These are phyloP conservation scores for Lasioglossum lativentre DNA, from an alignment of 2,888 invertebrate genomes.

Conservation along the genomic window DNA sequence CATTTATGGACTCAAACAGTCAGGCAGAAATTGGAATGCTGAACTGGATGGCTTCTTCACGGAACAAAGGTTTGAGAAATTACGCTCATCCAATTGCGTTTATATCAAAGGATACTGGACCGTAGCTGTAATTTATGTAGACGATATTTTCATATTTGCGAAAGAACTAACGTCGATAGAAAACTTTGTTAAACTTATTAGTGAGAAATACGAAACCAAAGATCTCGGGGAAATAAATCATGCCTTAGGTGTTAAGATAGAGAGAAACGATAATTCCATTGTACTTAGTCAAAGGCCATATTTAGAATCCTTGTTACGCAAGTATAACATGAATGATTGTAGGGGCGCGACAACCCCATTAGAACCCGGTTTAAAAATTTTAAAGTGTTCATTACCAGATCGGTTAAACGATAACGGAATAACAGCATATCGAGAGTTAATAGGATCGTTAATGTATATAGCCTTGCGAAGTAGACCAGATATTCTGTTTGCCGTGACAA, in stretches of 20 bases:
- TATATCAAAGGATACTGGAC: constrained; percentile 13
- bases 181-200: not conserved
- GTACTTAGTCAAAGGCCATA: constrained; percentile 5
- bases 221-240: constrained; percentile 19
- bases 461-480: constrained; percentile 7
- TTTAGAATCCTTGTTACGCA: not conserved
- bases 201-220: constrained; percentile 14
- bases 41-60: constrained; percentile 7
- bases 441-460: constrained; percentile 8
- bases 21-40: constrained; percentile 28
- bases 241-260: constrained; percentile 16
- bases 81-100: constrained; percentile 21
- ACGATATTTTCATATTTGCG: constrained; percentile 23
- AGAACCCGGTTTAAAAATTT: constrained; percentile 7
- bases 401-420: not conserved
- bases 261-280: not conserved
- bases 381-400: not conserved
- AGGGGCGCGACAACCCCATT: constrained; percentile 7
- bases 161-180: not conserved
- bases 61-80: constrained; percentile 1
- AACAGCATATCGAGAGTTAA: not conserved
- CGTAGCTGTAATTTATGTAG: constrained; percentile 5
- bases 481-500: constrained; percentile 12
- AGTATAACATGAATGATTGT: constrained; percentile 17
- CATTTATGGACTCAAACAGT: constrained; percentile 31